These are phyloP conservation scores for Aelia acuminata DNA, from an alignment of 2,888 invertebrate species.

Conservation along the genomic window DNA sequence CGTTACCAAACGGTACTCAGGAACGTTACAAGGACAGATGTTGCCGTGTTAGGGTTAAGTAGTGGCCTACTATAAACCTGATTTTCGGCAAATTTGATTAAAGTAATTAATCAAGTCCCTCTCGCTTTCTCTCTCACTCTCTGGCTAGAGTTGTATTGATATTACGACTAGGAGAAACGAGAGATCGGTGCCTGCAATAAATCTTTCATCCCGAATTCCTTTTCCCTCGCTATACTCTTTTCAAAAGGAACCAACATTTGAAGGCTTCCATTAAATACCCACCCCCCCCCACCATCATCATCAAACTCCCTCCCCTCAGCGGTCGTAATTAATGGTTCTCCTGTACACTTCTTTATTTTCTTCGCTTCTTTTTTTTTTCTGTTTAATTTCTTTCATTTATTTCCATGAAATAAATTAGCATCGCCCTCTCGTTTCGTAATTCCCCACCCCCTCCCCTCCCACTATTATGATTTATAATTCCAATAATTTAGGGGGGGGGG, in stretches of 20 bases:
- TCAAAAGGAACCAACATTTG: constrained; percentile 37
- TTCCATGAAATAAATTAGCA: constrained; percentile 3
- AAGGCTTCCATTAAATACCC: background rate
- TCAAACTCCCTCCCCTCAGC: background rate
- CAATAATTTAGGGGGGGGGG: too few species aligned
- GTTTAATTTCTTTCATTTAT: background rate
- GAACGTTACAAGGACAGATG: too few species aligned
- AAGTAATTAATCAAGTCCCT: background rate
- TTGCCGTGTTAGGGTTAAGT: too few species aligned
- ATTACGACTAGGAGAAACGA: background rate
- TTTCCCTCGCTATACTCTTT: background rate
- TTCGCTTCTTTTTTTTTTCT: background rate
- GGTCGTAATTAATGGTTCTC: background rate
- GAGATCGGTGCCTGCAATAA: background rate
- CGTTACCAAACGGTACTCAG: too few species aligned
- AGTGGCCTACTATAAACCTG: background rate
- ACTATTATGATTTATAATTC: background rate
- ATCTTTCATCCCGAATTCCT: background rate
- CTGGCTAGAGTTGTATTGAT: background rate
- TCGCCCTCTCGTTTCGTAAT: background rate
- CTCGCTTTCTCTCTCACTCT: too few species aligned
- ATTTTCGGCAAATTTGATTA: background rate
- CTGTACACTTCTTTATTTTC: background rate
- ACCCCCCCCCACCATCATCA: too few species aligned
- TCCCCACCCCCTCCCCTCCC: background rate